Conservation (phyloP, 2,113 vertebrate species). For the Oenanthe melanoleuca region DNA sequence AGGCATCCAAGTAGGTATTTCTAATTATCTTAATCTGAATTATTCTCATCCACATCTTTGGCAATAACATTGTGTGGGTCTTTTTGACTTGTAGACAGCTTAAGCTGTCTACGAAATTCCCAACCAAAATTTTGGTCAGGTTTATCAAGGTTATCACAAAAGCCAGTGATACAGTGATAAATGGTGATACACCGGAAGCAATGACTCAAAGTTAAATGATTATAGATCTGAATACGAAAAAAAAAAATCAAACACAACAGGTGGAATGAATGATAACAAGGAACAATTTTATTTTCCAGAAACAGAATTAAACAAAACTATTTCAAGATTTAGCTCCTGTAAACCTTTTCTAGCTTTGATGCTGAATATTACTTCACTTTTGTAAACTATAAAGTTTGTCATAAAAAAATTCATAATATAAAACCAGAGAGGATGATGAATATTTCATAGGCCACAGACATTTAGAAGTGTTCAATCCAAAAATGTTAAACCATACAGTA, state of each 20-base stretch:
- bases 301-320: background rate
- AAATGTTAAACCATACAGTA: background rate
- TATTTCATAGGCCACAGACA: background rate
- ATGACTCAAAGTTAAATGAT: rapidly evolving
- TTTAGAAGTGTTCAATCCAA: background rate
- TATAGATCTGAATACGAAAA: background rate
- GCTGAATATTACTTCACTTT: background rate
- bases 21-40: background rate
- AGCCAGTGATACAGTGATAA: background rate
- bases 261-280: background rate
- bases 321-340: background rate
- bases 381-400: background rate
- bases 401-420: background rate
- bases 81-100: background rate
- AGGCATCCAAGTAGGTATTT: background rate
- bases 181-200: background rate
- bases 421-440: background rate
- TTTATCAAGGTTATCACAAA: background rate
- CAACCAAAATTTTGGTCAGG: background rate
- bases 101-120: background rate
- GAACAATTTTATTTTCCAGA: background rate
- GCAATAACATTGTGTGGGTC: rapidly evolving
- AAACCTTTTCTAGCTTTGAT: background rate
- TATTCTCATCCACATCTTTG: background rate
- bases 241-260: background rate